phyloP scores from a whole-genome alignment of 2,797 vertebrate species.

The Sebastes itinus region DNA sequence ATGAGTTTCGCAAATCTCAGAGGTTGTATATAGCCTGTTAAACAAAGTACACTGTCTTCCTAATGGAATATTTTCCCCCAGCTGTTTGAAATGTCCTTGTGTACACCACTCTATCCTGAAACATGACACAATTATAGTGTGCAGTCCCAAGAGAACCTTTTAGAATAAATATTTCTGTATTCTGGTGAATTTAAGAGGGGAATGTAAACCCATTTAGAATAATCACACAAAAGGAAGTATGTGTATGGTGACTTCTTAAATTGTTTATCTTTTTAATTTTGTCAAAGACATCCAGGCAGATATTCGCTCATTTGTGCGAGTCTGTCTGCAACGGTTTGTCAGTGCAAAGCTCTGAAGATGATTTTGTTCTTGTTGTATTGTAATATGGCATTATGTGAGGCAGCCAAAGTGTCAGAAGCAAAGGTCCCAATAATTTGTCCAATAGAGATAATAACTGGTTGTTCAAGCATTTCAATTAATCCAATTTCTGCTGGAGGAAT shows the following conservation, averaged over 20 bases:
- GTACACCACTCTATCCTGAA: not conserved
- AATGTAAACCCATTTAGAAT: slow-evolving; percentile 10
- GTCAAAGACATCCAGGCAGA: not conserved
- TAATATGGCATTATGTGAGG: not conserved
- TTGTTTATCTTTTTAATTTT: slow-evolving; percentile 21
- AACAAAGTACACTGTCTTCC: not conserved
- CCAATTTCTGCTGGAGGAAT: not conserved
- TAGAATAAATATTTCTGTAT: not conserved
- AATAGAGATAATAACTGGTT: not conserved
- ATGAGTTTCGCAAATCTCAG: not conserved
- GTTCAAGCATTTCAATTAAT: not conserved
- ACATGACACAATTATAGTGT: not conserved
- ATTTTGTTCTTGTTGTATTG: not conserved
- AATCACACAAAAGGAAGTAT: not conserved
- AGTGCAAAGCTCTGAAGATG: not conserved
- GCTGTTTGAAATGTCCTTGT: not conserved
- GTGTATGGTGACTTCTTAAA: not conserved
- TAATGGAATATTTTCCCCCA: not conserved
- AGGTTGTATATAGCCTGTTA: not conserved
- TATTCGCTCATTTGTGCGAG: not conserved
- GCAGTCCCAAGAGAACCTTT: not conserved
- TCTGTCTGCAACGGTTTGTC: not conserved
- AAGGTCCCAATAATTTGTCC: not conserved
- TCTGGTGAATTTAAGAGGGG: not conserved
- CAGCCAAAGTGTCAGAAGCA: not conserved